A percentile compares a stretch with the other conserved stretches of the same genome.
phyloP scores from a whole-genome alignment of 2,797 vertebrate species.

The Carapus acus region DNA sequence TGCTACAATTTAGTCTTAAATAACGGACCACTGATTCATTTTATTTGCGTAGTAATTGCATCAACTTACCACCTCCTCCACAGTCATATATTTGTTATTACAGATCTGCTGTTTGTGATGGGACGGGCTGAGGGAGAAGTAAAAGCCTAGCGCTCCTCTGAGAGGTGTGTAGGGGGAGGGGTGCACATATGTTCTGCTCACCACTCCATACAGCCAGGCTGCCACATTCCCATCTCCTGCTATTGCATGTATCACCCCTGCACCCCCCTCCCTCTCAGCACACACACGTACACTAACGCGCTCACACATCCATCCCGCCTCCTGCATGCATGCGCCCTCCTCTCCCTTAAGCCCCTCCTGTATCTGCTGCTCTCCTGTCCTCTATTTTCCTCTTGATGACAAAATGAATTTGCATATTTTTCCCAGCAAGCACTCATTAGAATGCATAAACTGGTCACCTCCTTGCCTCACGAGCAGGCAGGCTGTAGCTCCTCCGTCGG shows the following conservation, averaged over 20 bases:
- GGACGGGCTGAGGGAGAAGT: conserved; percentile 7
- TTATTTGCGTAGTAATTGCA: too few species aligned
- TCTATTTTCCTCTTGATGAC: conserved; percentile 70
- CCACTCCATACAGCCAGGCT: conserved; percentile 33
- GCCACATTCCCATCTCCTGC: conserved; percentile 23
- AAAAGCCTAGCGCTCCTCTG: conserved; percentile 16
- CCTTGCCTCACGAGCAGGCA: conserved; percentile 55
- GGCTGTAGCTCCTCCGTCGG: conserved; percentile 59
- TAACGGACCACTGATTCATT: too few species aligned
- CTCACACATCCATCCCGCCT: conserved; percentile 51
- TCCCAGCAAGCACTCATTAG: conserved; percentile 66
- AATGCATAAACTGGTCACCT: conserved; percentile 66
- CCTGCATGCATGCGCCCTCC: conserved; percentile 49
- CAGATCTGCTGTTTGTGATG: not conserved
- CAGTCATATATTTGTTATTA: conserved; percentile 3
- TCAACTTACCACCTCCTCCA: too few species aligned
- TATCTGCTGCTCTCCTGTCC: conserved; percentile 67
- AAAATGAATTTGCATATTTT: conserved; percentile 74
- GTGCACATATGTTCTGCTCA: conserved; percentile 44
- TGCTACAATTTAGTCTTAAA: too few species aligned
- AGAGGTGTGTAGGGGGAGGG: conserved; percentile 22
- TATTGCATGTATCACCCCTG: conserved; percentile 14
- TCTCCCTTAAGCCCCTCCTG: conserved; percentile 59
- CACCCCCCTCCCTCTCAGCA: conserved; percentile 1
- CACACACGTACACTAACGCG: conserved; percentile 20